phyloP scores from a whole-genome alignment of 1,140 invertebrate genomes.

The Tetranychus cinnabarinus region DNA sequence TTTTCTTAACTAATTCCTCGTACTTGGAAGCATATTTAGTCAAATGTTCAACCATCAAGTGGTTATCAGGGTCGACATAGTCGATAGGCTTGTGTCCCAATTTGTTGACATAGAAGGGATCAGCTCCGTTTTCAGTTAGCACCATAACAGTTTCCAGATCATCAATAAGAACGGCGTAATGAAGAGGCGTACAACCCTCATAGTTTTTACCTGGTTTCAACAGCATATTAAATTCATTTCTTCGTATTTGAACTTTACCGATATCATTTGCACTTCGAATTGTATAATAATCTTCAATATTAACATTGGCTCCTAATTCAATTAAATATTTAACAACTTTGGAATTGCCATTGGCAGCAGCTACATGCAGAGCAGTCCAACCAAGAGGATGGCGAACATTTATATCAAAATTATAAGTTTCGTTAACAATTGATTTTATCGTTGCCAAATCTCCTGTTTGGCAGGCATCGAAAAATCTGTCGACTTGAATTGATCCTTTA shows the following conservation, averaged over 20 bases:
- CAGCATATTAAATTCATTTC: conserved; percentile 50
- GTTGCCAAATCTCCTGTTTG: background rate
- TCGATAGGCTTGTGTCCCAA: conserved; percentile 48
- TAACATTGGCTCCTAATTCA: conserved; percentile 46
- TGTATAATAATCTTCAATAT: conserved; percentile 51
- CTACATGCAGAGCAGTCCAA: conserved; percentile 62
- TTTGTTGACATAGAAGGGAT: conserved; percentile 38
- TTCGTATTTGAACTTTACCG: conserved; percentile 32
- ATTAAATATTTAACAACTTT: conserved; percentile 41
- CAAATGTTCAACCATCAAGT: conserved; percentile 29
- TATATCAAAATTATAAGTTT: background rate
- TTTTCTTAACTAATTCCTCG: conserved; percentile 26
- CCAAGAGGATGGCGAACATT: conserved; percentile 34
- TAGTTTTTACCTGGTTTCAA: conserved; percentile 50
- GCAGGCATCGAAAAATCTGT: background rate
- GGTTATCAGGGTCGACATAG: conserved; percentile 34
- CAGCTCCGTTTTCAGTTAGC: conserved; percentile 24
- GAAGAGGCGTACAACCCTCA: conserved; percentile 60
- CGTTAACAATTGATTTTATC: background rate
- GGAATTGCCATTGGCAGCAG: conserved; percentile 47
- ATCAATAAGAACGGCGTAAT: conserved; percentile 62
- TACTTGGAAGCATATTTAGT: conserved; percentile 22
- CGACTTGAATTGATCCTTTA: background rate
- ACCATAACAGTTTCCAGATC: conserved; percentile 29
- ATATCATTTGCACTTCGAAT: conserved; percentile 37